These are phyloP conservation scores for Pantherophis alleghaniensis DNA, from an alignment of 2,797 vertebrate species.

Conservation along the genomic window DNA sequence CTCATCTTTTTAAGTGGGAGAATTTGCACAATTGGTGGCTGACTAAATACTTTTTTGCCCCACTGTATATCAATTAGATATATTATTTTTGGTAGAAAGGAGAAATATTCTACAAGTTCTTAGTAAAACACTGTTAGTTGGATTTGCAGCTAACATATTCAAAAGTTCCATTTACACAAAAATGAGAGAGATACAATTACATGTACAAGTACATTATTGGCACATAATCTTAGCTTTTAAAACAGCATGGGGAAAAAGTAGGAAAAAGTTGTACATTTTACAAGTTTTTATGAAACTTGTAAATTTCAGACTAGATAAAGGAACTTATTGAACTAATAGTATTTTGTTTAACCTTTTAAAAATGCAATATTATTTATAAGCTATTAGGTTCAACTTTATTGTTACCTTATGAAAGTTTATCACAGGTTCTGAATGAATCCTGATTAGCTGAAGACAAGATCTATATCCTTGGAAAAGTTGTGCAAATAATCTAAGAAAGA, in stretches of 20 bases:
- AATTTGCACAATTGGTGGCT: too few species aligned
- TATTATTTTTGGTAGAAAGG: background rate
- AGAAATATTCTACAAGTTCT: background rate
- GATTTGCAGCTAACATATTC: background rate
- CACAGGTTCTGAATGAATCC: conserved; percentile 95
- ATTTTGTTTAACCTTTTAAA: background rate
- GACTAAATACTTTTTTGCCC: too few species aligned
- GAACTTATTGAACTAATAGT: background rate
- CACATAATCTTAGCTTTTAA: background rate
- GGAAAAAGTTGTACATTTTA: background rate
- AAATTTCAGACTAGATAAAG: background rate
- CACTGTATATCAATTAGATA: background rate
- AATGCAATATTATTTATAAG: background rate
- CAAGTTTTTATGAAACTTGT: background rate
- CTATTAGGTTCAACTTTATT: background rate
- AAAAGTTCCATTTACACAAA: conserved; percentile 2
- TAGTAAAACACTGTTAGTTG: background rate
- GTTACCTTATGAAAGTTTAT: conserved; percentile 99
- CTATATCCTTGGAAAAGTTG: conserved; percentile 98
- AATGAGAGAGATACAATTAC: background rate
- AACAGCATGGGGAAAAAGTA: background rate
- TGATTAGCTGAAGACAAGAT: conserved; percentile 96
- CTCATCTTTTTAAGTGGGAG: too few species aligned
- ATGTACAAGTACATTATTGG: background rate
- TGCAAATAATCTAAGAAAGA: conserved; percentile 96